phyloP scores from a whole-genome alignment of 92 coral and sea anemone genomes.

The Diadumene lineata region DNA sequence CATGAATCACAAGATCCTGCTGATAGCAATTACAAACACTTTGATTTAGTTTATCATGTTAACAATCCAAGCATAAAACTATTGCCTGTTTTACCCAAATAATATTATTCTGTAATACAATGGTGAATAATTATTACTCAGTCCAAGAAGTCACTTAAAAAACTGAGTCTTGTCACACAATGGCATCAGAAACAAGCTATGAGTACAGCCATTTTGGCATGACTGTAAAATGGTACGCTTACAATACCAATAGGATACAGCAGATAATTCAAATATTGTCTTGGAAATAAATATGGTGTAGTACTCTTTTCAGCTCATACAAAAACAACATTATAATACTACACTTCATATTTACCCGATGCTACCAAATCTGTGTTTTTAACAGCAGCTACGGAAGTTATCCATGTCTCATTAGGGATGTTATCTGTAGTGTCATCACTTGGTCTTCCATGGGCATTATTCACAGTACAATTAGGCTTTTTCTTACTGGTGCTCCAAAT shows the following conservation, averaged over 20 bases:
- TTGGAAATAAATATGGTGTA: no score
- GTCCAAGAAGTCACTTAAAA: no score
- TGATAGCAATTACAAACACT: slow-evolving; percentile 37
- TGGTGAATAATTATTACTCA: no score
- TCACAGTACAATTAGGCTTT: slow-evolving; percentile 71
- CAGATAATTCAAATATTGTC: no score
- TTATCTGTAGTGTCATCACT: slow-evolving; percentile 26
- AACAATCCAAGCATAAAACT: background rate
- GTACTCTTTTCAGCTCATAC: no score
- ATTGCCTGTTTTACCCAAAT: no score
- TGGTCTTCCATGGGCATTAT: slow-evolving; percentile 73
- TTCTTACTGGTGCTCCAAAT: slow-evolving; percentile 87
- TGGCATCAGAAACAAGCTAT: no score
- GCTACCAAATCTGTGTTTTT: slow-evolving; percentile 88
- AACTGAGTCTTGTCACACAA: no score
- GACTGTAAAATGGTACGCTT: no score
- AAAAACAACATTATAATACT: background rate
- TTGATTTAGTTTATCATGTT: background rate
- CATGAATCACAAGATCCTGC: slow-evolving; percentile 98
- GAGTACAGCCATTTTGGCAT: no score
- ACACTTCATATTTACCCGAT: slow-evolving; percentile 56
- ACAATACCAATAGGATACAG: no score
- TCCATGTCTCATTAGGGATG: slow-evolving; percentile 93
- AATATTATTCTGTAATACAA: no score
- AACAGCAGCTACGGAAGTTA: slow-evolving; percentile 81